A percentile compares a stretch with the other conserved stretches of the same genome.
These are phyloP conservation scores for Typhlichthys eigenmanni DNA, from an alignment of 2,797 vertebrate species.

Conservation along the genomic window DNA sequence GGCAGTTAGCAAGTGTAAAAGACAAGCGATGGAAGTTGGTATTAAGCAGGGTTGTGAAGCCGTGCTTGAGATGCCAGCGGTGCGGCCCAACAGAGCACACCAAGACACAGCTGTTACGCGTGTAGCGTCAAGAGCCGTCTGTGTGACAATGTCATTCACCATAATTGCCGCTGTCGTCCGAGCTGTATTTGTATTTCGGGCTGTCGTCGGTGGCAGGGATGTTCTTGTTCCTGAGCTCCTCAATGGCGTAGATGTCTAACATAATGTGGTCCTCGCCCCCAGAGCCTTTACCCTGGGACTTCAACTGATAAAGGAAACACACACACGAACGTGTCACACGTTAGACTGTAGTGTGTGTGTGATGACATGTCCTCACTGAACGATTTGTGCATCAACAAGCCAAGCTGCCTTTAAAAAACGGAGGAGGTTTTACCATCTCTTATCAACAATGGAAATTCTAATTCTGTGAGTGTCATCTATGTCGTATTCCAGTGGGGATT, in stretches of 20 bases:
- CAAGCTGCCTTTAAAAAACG: too few species aligned
- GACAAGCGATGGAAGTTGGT: neutral
- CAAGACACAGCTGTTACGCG: neutral
- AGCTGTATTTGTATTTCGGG: constrained; percentile 86
- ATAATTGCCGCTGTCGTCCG: constrained; percentile 79
- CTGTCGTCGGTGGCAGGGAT: constrained; percentile 85
- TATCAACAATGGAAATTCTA: neutral
- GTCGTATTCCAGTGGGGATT: neutral
- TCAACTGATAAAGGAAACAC: constrained; percentile 76
- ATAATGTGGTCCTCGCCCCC: constrained; percentile 91
- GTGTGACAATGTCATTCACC: constrained; percentile 64
- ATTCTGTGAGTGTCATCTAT: neutral
- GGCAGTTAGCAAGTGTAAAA: neutral
- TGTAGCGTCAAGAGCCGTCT: too few species aligned
- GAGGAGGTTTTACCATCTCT: neutral
- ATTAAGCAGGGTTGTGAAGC: neutral
- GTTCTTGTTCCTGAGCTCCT: constrained; percentile 86
- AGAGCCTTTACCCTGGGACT: constrained; percentile 92
- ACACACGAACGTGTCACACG: constrained; percentile 14
- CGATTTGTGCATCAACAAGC: too few species aligned
- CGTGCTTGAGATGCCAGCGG: neutral
- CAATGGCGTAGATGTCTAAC: constrained; percentile 98
- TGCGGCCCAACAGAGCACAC: too few species aligned
- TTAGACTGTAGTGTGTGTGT: neutral
- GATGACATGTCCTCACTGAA: neutral